phyloP scores from a whole-genome alignment of 2,113 vertebrate species.

The Saccopteryx bilineata region DNA sequence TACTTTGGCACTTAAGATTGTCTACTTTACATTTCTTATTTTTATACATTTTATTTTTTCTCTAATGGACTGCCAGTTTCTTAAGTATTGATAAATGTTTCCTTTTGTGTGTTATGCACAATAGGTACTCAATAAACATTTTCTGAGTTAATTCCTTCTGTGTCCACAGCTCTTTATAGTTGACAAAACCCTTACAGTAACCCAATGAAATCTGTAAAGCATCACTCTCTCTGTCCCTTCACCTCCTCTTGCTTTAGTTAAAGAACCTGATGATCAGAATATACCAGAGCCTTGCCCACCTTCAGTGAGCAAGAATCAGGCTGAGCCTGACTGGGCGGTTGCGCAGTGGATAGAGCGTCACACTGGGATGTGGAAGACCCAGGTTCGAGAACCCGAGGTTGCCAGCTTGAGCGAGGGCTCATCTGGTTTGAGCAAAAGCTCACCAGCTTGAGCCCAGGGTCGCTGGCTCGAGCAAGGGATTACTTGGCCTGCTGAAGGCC shows the following conservation, averaged over 20 bases:
- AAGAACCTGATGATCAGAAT: constrained; percentile 32
- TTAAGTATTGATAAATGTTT: background rate
- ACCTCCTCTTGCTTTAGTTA: constrained; percentile 41
- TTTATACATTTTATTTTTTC: constrained; percentile 18
- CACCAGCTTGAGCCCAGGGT: no score
- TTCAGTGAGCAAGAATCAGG: constrained; percentile 4
- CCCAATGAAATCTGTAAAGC: constrained; percentile 10
- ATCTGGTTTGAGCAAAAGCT: no score
- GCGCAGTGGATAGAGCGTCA: no score
- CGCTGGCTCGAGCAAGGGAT: no score
- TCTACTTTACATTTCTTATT: background rate
- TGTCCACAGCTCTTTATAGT: background rate
- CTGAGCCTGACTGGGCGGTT: no score
- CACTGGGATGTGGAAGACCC: no score
- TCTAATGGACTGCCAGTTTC: background rate
- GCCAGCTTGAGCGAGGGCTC: no score
- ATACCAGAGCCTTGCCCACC: background rate
- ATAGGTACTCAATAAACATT: constrained; percentile 35
- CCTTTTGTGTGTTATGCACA: background rate
- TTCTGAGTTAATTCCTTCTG: background rate
- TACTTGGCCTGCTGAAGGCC: no score
- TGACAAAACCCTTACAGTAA: constrained; percentile 1
- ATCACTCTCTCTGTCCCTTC: background rate
- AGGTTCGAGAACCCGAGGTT: no score
- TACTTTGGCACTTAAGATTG: background rate